Evolutionary conservation across 2,888 invertebrate genomes (phyloP).

Genomic region (Mythimna impura): DNA sequence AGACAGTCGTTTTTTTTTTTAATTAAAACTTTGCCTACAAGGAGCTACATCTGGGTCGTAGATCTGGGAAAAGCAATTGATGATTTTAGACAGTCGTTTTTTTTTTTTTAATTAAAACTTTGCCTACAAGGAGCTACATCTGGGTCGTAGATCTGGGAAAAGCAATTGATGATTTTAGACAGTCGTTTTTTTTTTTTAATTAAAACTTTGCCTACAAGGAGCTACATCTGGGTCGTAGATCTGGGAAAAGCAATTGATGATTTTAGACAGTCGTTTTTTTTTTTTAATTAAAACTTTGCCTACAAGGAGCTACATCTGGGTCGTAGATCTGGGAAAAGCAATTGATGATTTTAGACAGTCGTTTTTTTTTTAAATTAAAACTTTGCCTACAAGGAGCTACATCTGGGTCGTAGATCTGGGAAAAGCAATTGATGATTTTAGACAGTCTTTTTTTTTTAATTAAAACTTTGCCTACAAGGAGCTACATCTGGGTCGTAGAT

Average conservation of each 20-base stretch:
- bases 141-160: constrained; percentile 92
- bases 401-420: constrained; percentile 94
- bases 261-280: not conserved
- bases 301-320: constrained; percentile 94
- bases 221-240: constrained; percentile 95
- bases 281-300: too few relatives aligned
- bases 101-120: too few relatives aligned
- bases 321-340: constrained; percentile 90
- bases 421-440: not conserved
- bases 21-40: constrained; percentile 44
- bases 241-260: constrained; percentile 65
- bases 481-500: constrained; percentile 95
- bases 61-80: constrained; percentile 70
- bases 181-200: too few relatives aligned
- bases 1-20: not conserved
- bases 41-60: constrained; percentile 96
- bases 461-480: constrained; percentile 80
- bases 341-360: not conserved
- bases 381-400: constrained; percentile 91
- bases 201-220: constrained; percentile 80
- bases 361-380: too few relatives aligned
- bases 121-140: constrained; percentile 93
- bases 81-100: not conserved
- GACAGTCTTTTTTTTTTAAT: not conserved
- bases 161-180: not conserved